Conservation (phyloP, 2,888 invertebrate species). For the Drosophila prostipennis region DNA sequence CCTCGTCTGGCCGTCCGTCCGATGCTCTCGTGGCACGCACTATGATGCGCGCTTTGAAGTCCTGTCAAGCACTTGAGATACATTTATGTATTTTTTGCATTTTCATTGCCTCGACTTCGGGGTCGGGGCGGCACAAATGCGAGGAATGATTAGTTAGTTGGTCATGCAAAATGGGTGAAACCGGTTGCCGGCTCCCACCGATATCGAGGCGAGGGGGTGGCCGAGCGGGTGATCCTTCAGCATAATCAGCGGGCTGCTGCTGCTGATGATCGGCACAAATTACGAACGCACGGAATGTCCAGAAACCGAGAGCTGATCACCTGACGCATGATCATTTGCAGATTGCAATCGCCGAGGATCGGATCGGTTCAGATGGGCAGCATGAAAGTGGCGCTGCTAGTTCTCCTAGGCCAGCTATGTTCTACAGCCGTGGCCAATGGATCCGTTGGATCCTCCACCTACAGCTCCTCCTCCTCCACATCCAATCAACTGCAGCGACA, state of each 20-base stretch:
- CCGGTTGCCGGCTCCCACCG: slow-evolving; percentile 51
- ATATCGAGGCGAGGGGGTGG: neutral
- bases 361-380: slow-evolving; percentile 29
- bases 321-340: slow-evolving; percentile 61
- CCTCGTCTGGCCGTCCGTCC: slow-evolving; percentile 48
- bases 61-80: slow-evolving; percentile 80
- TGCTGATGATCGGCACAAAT: slow-evolving; percentile 51
- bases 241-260: slow-evolving; percentile 72
- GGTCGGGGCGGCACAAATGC: slow-evolving; percentile 53
- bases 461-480: neutral
- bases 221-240: slow-evolving; percentile 60
- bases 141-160: slow-evolving; percentile 79
- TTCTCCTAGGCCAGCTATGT: too few species aligned
- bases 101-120: slow-evolving; percentile 67
- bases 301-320: slow-evolving; percentile 47
- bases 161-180: slow-evolving; percentile 74
- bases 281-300: slow-evolving; percentile 76
- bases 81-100: slow-evolving; percentile 79
- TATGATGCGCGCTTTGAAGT: slow-evolving; percentile 79
- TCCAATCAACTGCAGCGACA: slow-evolving; percentile 46
- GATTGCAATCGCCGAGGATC: slow-evolving; percentile 51
- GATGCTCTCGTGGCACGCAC: slow-evolving; percentile 70
- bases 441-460: slow-evolving; percentile 9
- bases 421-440: slow-evolving; percentile 14
- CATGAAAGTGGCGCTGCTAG: slow-evolving; percentile 45